phyloP scores from a whole-genome alignment of 2,113 vertebrate species.

The Daphoenositta chrysoptera region DNA sequence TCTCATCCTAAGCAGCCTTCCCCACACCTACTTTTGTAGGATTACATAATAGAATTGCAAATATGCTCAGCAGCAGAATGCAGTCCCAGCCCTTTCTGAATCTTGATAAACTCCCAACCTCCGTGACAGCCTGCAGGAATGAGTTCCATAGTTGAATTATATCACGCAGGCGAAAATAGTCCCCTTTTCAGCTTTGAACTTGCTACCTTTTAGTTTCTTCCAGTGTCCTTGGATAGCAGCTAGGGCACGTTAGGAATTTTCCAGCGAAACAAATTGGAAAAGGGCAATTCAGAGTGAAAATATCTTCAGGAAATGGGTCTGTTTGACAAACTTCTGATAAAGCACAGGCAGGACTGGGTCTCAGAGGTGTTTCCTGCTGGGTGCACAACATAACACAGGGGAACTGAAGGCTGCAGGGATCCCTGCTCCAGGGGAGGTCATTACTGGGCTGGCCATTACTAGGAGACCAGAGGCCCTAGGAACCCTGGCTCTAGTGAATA shows the following conservation, averaged over 20 bases:
- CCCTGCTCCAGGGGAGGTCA: not conserved
- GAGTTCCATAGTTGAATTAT: not conserved
- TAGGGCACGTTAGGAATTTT: not conserved
- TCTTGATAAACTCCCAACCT: not conserved
- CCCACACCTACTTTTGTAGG: not conserved
- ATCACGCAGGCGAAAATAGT: not conserved
- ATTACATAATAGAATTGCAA: not conserved
- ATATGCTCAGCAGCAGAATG: not conserved
- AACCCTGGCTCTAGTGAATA: not conserved
- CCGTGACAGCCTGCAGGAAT: not conserved
- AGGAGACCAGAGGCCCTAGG: not conserved
- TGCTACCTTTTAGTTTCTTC: constrained; percentile 3
- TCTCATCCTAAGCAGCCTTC: not conserved
- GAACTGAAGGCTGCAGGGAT: not conserved
- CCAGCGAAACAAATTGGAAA: not conserved
- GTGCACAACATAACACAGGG: not conserved
- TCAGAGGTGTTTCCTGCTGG: not conserved
- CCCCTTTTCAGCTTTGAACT: not conserved
- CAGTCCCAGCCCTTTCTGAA: not conserved
- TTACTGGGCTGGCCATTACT: not conserved
- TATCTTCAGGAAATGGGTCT: not conserved
- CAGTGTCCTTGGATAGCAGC: not conserved
- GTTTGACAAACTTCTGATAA: not conserved
- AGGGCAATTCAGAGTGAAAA: not conserved
- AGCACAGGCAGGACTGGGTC: not conserved